phyloP scores from a whole-genome alignment of 2,888 invertebrate genomes.

The Apomyelois bistriatella region DNA sequence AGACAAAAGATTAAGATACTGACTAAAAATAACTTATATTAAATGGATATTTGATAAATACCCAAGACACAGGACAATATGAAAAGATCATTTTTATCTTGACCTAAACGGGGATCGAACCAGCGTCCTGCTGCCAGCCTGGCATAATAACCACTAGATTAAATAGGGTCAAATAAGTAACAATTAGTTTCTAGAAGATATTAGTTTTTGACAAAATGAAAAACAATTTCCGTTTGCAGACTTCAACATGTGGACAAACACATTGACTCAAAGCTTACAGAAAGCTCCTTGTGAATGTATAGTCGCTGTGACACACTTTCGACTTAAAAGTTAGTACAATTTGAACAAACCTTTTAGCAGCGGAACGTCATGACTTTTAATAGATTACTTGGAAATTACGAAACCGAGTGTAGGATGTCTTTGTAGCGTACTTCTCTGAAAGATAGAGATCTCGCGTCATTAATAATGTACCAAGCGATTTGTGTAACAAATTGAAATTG shows the following conservation, averaged over 20 bases:
- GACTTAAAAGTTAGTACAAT: not conserved
- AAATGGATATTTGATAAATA: no score
- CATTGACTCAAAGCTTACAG: not conserved
- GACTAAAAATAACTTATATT: no score
- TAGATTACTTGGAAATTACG: constrained; percentile 1
- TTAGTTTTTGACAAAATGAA: no score
- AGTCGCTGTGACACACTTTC: not conserved
- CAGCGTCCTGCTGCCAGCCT: no score
- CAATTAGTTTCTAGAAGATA: no score
- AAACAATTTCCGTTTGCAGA: not conserved
- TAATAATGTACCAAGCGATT: not conserved
- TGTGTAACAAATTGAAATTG: not conserved
- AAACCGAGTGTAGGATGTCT: not conserved
- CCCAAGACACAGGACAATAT: no score
- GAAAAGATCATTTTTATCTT: no score
- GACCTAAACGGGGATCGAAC: no score
- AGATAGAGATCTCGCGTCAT: not conserved
- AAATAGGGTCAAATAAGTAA: no score
- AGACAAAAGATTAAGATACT: no score
- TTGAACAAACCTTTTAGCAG: constrained; percentile 8
- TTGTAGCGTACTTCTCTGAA: not conserved
- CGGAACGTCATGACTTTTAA: constrained; percentile 8
- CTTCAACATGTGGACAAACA: not conserved
- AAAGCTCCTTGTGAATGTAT: not conserved
- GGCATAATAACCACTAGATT: no score